Evolutionary conservation across 2,113 vertebrate genomes (phyloP).

Genomic region (Elaphurus davidianus): DNA sequence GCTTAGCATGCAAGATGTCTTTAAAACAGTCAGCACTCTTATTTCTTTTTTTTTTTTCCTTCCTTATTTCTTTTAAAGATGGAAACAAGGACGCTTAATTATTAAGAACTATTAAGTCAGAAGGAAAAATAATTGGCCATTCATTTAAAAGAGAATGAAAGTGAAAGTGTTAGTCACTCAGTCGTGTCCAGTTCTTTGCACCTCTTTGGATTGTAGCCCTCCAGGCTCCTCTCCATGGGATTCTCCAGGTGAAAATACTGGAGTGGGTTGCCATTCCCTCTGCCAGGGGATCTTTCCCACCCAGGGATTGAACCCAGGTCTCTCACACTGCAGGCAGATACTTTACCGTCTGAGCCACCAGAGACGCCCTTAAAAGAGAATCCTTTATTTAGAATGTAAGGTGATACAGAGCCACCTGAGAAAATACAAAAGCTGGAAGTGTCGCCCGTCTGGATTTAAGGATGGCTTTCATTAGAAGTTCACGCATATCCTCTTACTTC

Average conservation of each 20-base stretch:
- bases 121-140: neutral
- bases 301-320: fast-evolving
- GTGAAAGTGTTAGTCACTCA: neutral
- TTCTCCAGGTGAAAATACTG: neutral
- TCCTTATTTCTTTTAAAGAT: neutral
- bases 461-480: neutral
- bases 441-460: neutral
- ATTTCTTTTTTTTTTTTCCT: neutral
- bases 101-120: neutral
- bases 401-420: neutral
- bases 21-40: neutral
- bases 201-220: neutral
- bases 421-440: neutral
- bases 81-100: neutral
- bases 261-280: neutral
- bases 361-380: neutral
- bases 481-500: neutral
- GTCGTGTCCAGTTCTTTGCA: neutral
- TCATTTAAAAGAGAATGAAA: neutral
- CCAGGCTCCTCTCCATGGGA: neutral
- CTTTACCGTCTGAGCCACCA: neutral
- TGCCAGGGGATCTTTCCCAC: neutral
- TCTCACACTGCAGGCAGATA: neutral
- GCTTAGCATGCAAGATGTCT: neutral
- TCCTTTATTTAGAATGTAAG: neutral